Evolutionary conservation across 2,113 vertebrate genomes (phyloP), one percentile per base, ranked within the genome.

Genomic region (Myrmecobius fasciatus): DNA sequence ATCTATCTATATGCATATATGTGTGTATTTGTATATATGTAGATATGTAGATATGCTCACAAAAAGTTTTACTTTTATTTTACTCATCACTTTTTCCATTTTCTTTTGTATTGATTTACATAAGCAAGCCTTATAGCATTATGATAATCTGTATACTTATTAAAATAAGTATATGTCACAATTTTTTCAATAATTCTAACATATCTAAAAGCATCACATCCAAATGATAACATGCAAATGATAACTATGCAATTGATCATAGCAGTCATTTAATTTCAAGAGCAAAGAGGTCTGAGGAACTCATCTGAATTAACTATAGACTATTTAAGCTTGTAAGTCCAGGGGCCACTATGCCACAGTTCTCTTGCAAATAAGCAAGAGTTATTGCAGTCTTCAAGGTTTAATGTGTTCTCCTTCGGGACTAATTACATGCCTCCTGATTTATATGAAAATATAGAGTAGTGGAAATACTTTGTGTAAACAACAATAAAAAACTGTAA

Each of bases 361-460:
- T 43, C 28, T 83, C 67, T 83, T 83, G 17, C 36, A 83, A 43
- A 83, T 83, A 83, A n/a, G 28, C 56, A 67, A 36, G 31, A 36
- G 31, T 67, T 67, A 67, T 67, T 67, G 56, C 56, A 28, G 14
- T 67, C 56, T 67, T 67, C 56, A 67, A 36, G 56, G 31, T 36
- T 83, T 83, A 83, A 43, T 83, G 17, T 83, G 36, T 43, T 17
- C n/a, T 43, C 67, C n/a, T 83, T 83, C 22, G n/a, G n/a, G 67
- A 83, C 17, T 75, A 75, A 75, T n/a, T 75, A 60, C 31, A 60
- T 60, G 56, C 28, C 36, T 83, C 17, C n/a, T 93, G 24, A 89
- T 36, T 95, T 89, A 89, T 93, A 92, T 96, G 52, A 95, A 94
- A 91, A 49, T 52, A 25, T 90, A 90, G 4, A 96, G 89, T 88